phyloP scores from a whole-genome alignment of 2,888 invertebrate species.

The Melieria crassipennis region DNA sequence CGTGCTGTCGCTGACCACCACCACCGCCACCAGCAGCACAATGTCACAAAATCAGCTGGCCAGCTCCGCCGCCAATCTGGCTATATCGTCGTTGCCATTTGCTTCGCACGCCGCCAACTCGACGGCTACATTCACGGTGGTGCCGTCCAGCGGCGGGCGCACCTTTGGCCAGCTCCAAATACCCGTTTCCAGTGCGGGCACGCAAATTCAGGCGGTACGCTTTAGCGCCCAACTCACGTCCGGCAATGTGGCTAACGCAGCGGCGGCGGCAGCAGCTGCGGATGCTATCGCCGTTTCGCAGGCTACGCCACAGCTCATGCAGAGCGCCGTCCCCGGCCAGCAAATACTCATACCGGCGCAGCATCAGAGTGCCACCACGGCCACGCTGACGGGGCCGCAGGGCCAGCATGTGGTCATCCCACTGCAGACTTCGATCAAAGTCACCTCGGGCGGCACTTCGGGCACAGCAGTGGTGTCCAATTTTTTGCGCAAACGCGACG shows the following conservation, averaged over 20 bases:
- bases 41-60: conserved; percentile 51
- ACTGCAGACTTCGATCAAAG: conserved; percentile 60
- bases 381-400: conserved; percentile 39
- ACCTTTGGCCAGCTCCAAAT: conserved; percentile 60
- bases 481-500: conserved; percentile 87
- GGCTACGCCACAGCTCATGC: conserved; percentile 39
- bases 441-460: conserved; percentile 51
- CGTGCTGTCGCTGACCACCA: conserved; percentile 62
- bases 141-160: conserved; percentile 56
- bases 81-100: conserved; percentile 60
- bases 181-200: conserved; percentile 49
- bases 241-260: conserved; percentile 10
- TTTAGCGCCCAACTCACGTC: conserved; percentile 53
- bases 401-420: conserved; percentile 62
- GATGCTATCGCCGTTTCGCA: conserved; percentile 39
- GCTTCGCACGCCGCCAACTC: conserved; percentile 52
- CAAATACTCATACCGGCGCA: conserved; percentile 44
- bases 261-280: conserved; percentile 24
- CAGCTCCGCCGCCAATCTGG: conserved; percentile 42
- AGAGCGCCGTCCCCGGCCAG: conserved; percentile 13
- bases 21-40: conserved; percentile 61
- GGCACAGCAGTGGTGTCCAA: conserved; percentile 60
- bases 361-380: conserved; percentile 28
- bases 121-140: conserved; percentile 63
- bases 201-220: conserved; percentile 56